Conservation (phyloP, 2,888 invertebrate genomes). For the Phragmatobia fuliginosa region DNA sequence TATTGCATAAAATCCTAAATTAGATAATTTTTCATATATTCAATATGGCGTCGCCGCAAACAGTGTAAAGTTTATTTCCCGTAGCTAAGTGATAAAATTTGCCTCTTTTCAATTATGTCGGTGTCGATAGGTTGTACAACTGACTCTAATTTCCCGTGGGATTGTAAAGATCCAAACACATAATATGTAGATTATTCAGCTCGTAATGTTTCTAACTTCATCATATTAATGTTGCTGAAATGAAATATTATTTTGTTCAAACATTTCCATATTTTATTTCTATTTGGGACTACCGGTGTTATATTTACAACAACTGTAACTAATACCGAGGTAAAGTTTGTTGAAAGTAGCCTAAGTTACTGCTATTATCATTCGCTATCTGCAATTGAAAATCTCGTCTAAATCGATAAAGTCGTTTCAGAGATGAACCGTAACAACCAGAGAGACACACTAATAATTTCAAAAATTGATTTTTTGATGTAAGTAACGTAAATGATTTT, state of each 20-base stretch:
- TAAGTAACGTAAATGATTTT: no score
- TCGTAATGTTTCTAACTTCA: constrained; percentile 15
- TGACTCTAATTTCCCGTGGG: constrained; percentile 22
- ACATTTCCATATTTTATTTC: constrained; percentile 3
- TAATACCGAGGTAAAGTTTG: no score
- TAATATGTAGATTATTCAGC: constrained; percentile 25
- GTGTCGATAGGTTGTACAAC: constrained; percentile 22
- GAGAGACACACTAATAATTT: no score
- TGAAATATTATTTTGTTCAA: constrained; percentile 10
- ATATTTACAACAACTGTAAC: no score
- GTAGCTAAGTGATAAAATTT: constrained; percentile 19
- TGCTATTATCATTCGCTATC: no score
- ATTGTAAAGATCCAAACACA: constrained; percentile 11
- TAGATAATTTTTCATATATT: not conserved
- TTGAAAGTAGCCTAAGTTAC: no score
- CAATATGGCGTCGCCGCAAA: not conserved
- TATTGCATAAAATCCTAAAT: not conserved
- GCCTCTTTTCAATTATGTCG: constrained; percentile 20
- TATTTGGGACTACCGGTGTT: no score
- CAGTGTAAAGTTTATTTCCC: constrained; percentile 10
- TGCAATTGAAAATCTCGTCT: no score
- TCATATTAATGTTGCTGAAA: constrained; percentile 16
- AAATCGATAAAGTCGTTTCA: no score
- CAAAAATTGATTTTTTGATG: no score
- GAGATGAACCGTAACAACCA: no score